These are phyloP conservation scores for Brachionus asplanchnoidis DNA, from an alignment of 1,140 invertebrate genomes.

Conservation along the genomic window DNA sequence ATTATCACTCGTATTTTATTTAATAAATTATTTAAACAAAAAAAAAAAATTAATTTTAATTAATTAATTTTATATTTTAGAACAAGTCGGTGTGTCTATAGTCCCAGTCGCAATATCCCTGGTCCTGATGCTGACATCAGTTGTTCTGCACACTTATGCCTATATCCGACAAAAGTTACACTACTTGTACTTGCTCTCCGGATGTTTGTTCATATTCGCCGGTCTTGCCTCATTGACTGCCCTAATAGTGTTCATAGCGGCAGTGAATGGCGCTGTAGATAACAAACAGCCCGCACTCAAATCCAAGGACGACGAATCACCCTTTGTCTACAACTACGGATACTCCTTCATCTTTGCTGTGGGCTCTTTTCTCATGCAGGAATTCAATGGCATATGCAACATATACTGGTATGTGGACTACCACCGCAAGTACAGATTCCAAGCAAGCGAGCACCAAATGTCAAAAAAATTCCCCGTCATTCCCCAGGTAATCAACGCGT, in stretches of 20 bases:
- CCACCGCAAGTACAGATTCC: neutral
- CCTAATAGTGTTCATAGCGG: slow-evolving; percentile 26
- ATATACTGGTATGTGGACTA: slow-evolving; percentile 23
- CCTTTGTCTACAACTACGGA: neutral
- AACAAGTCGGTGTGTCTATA: slow-evolving; percentile 18
- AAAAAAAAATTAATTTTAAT: too few relatives aligned
- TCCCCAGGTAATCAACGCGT: neutral
- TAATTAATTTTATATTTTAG: neutral
- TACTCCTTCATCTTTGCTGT: neutral
- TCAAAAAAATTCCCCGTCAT: neutral
- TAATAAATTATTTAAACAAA: too few relatives aligned
- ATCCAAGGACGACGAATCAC: slow-evolving; percentile 17
- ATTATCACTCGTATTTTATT: too few relatives aligned
- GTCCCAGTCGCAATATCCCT: neutral
- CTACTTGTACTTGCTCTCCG: neutral
- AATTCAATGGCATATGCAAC: slow-evolving; percentile 31
- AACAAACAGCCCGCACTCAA: neutral
- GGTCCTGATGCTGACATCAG: neutral
- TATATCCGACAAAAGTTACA: neutral
- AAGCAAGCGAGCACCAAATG: neutral
- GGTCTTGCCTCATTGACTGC: slow-evolving; percentile 31
- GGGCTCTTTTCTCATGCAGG: neutral
- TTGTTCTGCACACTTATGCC: slow-evolving; percentile 6
- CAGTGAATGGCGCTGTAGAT: slow-evolving; percentile 24
- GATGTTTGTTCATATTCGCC: slow-evolving; percentile 19